Base-by-base conservation (phyloP, 2,113 vertebrate species). In the Phasianus colchicus region DNA sequence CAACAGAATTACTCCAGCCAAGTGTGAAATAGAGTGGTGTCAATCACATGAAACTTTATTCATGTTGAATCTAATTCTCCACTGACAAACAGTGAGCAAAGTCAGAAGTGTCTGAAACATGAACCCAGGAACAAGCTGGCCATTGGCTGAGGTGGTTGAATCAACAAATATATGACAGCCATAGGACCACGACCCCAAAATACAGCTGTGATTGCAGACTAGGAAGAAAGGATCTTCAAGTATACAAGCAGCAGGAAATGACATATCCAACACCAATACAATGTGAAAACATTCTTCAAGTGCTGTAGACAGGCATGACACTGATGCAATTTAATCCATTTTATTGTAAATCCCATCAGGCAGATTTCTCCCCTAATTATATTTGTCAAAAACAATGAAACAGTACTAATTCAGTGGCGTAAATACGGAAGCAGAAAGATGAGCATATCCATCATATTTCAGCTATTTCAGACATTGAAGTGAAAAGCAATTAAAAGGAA, bases 311-410 rank as follows among this genome's bases (percentile, higher is more conserved):
- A 14, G 61, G 57, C 34, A 61, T 47, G 73, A 67, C 48, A 88
- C 36, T 5, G 1, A 88, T 77, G 34, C 42, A 47, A 43, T 81
- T 86, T 81, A 42, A 92, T 66, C 65, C 34, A 16, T 88, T 95
- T 88, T 63, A 74, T 32, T 29, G 5, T 55, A 55, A 94, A 67
- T 80, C 22, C 47, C 25, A 64, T 75, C 52, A 64, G 88, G 38
- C 48, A 40, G 75, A 13, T 88, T 83, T 86, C 19, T 86, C 77
- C 69, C 29, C 54, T 38, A 83, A 92, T 75, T 90, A 64, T 7
- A 84, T 52, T 90, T 92, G 52, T 95, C 76, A 89, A 47, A 66
- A 83, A 91, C 69, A 86, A 74, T 57, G 30, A 76, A 89, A 85
- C 16, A n/a, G 42, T 16, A 45, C 45, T 75, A 65, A 50, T 88